Base-by-base conservation (phyloP, 1,140 invertebrate genomes). In the Bilobella aurantiaca region DNA sequence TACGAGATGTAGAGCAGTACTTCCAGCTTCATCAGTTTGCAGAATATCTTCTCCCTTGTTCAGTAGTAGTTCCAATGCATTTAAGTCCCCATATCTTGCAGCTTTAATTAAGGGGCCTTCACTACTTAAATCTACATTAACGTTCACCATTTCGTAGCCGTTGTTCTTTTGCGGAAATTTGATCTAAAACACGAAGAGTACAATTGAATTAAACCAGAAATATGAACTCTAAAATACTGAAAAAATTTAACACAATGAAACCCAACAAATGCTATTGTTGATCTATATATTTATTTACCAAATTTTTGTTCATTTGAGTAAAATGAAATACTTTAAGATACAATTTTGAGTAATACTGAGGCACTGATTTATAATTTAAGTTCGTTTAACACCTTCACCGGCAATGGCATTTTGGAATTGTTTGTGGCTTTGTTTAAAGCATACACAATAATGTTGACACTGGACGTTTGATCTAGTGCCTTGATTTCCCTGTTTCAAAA, bases 111-210 rank as follows among this genome's bases (percentile, higher is more conserved):
- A 23, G 23, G 49, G 8, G 23, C 21, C 25, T 53, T 5, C 12
- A 12, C 23, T 53, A 18, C 5, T 5, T 53, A 5, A 12, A 23
- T 53, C 49, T 18, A 23, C 5, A 14, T 53, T 23, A 12, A 53
- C 49, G 23, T 53, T 53, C 8, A 53, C 49, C 49, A 53, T 53
- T 53, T 53, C 49, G 49, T 53, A 53, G 5, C 49, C 49, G 49
- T 53, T 53, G 12, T 3, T 23, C 49, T 53, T 53, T 5, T 53
- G 12, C 5, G 8, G 25, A 53, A 5, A 16, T 53, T 23, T 23
- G 25, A 53, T 53, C 49, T 53, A 23, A 42, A 42, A 42, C 18
- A n/a, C n/a, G n/a, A n/a, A n/a, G n/a, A n/a, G n/a, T n/a, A n/a
- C n/a, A n/a, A n/a, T n/a, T n/a, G n/a, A n/a, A n/a, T n/a, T n/a